Evolutionary conservation across 1,140 invertebrate species (phyloP), one percentile per base, ranked within the genome.

Genomic region (Proctacanthus coquilletti): DNA sequence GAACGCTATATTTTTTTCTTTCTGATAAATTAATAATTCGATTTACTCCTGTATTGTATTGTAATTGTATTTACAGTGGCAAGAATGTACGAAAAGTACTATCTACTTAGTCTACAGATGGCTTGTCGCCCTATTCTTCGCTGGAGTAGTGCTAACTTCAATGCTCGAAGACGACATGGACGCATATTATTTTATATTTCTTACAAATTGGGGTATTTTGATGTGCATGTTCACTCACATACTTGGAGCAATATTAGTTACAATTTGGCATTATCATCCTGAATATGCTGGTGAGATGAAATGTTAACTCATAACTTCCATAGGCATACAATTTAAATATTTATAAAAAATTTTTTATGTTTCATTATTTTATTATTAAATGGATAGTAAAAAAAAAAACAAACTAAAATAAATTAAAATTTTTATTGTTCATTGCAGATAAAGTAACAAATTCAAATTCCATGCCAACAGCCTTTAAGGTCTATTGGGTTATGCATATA

Each of bases 201-300:
- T 83, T 42, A 83, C 79, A 21, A 77, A 83, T 53, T 83, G 79
- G 78, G 78, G 78, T 17, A 69, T 76, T 42, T 49, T 68, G 13
- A 45, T 76, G 6, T 73, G 71, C 18, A 58, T 59, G 56, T 5
- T 59, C 5, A 59, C 56, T 6, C 54, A 55, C 40, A 13, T 58
- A n/a, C 34, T 54, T 25, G 56, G 56, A 2, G 56, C 56, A 3
- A 34, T 53, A 14, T 42, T 59, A 15, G 56, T 59, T 1, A 54
- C 46, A 6, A 40, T 48, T 17, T 59, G 56, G 56, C 53, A 59
- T 19, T 55, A 48, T 47, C 50, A 58, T 40, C 52, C 56, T 2
- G 52, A 55, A 21, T 55, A 52, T 45, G 52, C 50, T 32, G 56
- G 56, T 59, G 37, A 47, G 52, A 42, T 8, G 15, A 3, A 14